A percentile compares a stretch with the other conserved stretches of the same genome.
Evolutionary conservation across 2,888 invertebrate species (phyloP).

Genomic region (Apantesis nais): DNA sequence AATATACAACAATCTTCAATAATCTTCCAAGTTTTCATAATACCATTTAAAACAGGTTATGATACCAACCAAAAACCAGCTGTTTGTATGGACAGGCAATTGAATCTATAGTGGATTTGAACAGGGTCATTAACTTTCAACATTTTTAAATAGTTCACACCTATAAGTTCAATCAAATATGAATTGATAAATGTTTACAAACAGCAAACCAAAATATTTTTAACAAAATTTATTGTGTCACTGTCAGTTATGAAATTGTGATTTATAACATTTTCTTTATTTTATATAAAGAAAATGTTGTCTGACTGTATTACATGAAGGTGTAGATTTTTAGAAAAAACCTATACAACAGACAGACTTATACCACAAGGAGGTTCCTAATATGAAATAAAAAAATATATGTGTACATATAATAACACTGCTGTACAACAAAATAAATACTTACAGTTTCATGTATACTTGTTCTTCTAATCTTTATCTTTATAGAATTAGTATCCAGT

Average conservation of each 20-base stretch:
- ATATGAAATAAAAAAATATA: constrained; percentile 17
- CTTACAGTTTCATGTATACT: constrained; percentile 76
- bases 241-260: not conserved
- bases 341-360: too few relatives aligned
- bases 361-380: not conserved
- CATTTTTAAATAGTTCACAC: not conserved
- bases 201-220: not conserved
- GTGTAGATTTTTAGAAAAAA: not conserved
- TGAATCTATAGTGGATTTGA: constrained; percentile 3
- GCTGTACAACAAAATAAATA: constrained; percentile 31
- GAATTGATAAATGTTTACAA: not conserved
- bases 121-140: constrained; percentile 5
- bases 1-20: not conserved
- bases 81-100: constrained; percentile 7
- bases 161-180: not conserved
- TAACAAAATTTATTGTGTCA: not conserved
- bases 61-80: constrained; percentile 3
- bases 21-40: constrained; percentile 7
- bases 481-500: constrained; percentile 88
- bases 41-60: constrained; percentile 10
- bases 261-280: too few relatives aligned
- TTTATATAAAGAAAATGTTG: too few relatives aligned
- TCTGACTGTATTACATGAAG: too few relatives aligned
- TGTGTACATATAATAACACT: not conserved
- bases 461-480: constrained; percentile 89